These are phyloP conservation scores for Drosophila nebulosa DNA, from an alignment of 1,140 invertebrate genomes.

Conservation along the genomic window DNA sequence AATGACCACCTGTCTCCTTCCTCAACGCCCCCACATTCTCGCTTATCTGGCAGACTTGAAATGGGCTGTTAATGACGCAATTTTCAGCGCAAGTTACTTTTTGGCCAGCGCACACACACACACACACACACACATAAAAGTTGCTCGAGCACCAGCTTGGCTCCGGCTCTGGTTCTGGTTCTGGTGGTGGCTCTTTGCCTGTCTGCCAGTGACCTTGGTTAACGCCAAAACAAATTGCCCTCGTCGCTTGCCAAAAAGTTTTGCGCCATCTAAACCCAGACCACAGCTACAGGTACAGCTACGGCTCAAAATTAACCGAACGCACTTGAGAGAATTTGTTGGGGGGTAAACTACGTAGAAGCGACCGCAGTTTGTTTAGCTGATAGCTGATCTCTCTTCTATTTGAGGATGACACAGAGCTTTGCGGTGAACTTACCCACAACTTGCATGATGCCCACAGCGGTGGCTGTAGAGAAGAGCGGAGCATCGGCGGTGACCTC, in stretches of 20 bases:
- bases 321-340: slow-evolving; percentile 14
- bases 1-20: slow-evolving; percentile 33
- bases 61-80: slow-evolving; percentile 76
- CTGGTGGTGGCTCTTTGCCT: not conserved
- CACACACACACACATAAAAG: slow-evolving; percentile 29
- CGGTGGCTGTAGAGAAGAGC: slow-evolving; percentile 86
- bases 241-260: slow-evolving; percentile 33
- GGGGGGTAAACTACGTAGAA: slow-evolving; percentile 16
- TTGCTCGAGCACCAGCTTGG: slow-evolving; percentile 7
- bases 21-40: no score
- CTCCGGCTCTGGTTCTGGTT: no score
- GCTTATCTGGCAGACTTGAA: slow-evolving; percentile 50
- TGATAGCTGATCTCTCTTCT: slow-evolving; percentile 36
- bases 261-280: slow-evolving; percentile 8
- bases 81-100: slow-evolving; percentile 52
- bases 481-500: slow-evolving; percentile 92
- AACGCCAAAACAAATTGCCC: slow-evolving; percentile 47
- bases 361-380: slow-evolving; percentile 6
- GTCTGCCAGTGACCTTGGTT: slow-evolving; percentile 37
- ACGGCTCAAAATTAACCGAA: slow-evolving; percentile 6
- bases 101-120: not conserved
- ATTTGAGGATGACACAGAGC: slow-evolving; percentile 32
- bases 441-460: slow-evolving; percentile 86
- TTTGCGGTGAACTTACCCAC: slow-evolving; percentile 85
- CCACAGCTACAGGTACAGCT: slow-evolving; percentile 12